A percentile compares a stretch with the other conserved stretches of the same genome.
These are phyloP conservation scores for Thinocorus orbignyianus DNA, from an alignment of 2,113 vertebrate genomes.

Conservation along the genomic window DNA sequence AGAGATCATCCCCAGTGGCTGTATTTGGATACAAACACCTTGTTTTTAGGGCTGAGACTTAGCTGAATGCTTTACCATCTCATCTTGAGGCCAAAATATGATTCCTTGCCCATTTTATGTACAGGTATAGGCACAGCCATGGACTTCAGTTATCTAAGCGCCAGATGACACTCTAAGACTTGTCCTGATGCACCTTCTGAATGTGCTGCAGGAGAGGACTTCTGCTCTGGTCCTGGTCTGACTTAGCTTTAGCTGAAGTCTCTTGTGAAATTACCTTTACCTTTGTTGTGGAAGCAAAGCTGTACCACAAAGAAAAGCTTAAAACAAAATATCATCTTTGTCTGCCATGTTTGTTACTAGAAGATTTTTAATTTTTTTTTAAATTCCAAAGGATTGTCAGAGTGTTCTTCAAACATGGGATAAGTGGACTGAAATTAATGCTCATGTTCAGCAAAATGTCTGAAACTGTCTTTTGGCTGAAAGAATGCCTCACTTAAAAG, in stretches of 20 bases:
- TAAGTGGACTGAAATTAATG: not conserved
- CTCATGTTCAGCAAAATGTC: not conserved
- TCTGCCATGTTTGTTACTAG: not conserved
- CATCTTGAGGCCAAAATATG: not conserved
- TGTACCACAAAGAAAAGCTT: not conserved
- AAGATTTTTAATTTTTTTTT: not conserved
- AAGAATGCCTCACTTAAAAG: not conserved
- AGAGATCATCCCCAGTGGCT: not conserved
- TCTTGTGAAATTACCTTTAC: not conserved
- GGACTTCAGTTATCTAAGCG: not conserved
- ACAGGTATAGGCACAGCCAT: not conserved
- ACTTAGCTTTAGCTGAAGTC: not conserved
- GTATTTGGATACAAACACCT: not conserved
- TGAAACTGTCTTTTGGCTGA: not conserved
- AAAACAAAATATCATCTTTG: not conserved
- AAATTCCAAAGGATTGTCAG: not conserved
- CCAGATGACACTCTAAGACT: not conserved
- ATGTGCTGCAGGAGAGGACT: not conserved
- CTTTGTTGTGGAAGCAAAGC: not conserved
- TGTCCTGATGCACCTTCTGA: not conserved
- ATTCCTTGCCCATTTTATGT: not conserved
- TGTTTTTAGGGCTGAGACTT: not conserved
- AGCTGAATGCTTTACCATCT: not conserved
- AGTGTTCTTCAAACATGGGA: not conserved
- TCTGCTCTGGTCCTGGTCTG: not conserved